Base-by-base conservation (phyloP, 37 sponge, comb jelly and placozoan genomes). In the Oscarella lobularis region DNA sequence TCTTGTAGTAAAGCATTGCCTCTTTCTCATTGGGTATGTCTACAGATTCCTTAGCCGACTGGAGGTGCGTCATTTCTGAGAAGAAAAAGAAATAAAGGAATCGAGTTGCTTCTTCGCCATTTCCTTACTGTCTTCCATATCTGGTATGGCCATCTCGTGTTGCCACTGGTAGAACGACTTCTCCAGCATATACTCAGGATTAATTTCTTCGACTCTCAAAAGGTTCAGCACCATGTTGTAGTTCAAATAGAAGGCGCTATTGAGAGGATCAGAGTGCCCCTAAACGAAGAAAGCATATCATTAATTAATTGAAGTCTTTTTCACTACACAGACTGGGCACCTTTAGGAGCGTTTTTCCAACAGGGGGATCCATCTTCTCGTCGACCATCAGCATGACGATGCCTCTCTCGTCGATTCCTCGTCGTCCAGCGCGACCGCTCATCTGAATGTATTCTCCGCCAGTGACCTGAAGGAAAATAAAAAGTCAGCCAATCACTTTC, bases 401-500 rank as follows among this genome's bases (percentile, higher is more conserved):
- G 32, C 98, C 94, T n/a, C 94, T 77, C 40, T 97, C 95, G 39
- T 98, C 99, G 33, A 98, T 73, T 1, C 99, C 99, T 66, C 99
- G 78, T 74, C 99, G 83, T 1, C 95, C 95, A 34, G 99, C 99
- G 9, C 95, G 81, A 30, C 99, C 99, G 80, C 95, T 94, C 98
- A 97, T 97, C 82, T 97, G 98, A 27, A 97, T 97, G 39, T 97
- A 97, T 81, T 97, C 98, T 6, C 99, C 99, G 4, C 92, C 88
- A 2, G 90, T 86, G 36, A 95, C 90, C 87, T 93, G 38, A n/a
- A 73, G 60, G 60, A 48, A 27, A 48, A 48, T 27, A 9, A 48
- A 20, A 48, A 9, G 20, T 48, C 60, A 27, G 60, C 14, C 9
- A 48, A 27, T 27, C 60, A 48, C 20, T 9, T 48, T 27, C 60